phyloP scores from a whole-genome alignment of 2,888 invertebrate genomes.

The Cristatella mucedo region DNA sequence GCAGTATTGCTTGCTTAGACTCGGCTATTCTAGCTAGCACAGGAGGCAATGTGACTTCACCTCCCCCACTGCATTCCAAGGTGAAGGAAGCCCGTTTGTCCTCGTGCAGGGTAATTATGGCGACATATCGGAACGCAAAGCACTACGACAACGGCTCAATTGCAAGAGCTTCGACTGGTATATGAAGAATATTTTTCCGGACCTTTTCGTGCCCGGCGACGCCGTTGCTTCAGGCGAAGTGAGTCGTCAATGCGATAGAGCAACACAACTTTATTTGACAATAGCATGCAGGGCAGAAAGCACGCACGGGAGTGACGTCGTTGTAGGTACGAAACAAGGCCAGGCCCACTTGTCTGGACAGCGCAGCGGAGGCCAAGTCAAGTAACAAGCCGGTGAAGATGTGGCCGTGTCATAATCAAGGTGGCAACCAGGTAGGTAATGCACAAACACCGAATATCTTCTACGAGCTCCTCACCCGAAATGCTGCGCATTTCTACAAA shows the following conservation, averaged over 20 bases:
- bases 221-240: constrained; percentile 97
- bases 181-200: constrained; percentile 90
- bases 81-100: too few species aligned
- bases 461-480: too few species aligned
- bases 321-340: constrained; percentile 31
- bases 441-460: too few species aligned
- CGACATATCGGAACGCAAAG: constrained; percentile 65
- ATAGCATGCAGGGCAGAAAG: too few species aligned
- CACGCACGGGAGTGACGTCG: too few species aligned
- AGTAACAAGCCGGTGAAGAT: constrained; percentile 87
- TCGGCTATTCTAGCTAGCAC: too few species aligned
- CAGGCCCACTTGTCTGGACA: constrained; percentile 66
- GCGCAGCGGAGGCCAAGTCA: constrained; percentile 78
- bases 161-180: constrained; percentile 98
- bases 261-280: too few species aligned
- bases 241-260: too few species aligned
- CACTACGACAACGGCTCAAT: constrained; percentile 62
- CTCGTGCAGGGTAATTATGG: constrained; percentile 80
- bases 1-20: too few species aligned
- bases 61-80: too few species aligned
- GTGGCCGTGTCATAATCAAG: constrained; percentile 95
- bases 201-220: constrained; percentile 83
- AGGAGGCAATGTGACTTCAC: too few species aligned
- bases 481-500: too few species aligned
- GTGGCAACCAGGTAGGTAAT: constrained; percentile 99